Conservation (phyloP, 2,888 invertebrate genomes). For the Megamerina dolium region DNA sequence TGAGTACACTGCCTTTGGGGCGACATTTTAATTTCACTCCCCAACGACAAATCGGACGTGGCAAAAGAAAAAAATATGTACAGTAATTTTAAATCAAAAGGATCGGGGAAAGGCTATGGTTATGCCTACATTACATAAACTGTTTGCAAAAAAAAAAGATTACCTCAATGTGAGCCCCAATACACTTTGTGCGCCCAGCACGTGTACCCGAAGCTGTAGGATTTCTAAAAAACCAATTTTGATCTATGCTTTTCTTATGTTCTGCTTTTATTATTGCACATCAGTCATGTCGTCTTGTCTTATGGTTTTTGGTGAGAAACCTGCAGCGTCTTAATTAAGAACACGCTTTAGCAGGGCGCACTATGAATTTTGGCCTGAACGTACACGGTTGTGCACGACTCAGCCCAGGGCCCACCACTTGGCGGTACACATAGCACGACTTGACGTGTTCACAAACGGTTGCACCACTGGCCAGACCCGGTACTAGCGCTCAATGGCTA, state of each 20-base stretch:
- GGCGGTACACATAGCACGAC: constrained; percentile 47
- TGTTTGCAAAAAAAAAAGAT: too few relatives aligned
- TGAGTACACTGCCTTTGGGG: constrained; percentile 48
- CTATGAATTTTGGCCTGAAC: constrained; percentile 44
- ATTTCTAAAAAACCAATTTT: too few relatives aligned
- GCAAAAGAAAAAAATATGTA: constrained; percentile 12
- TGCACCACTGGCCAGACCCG: constrained; percentile 46
- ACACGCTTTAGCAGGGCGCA: constrained; percentile 41
- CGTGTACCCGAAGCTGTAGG: too few relatives aligned
- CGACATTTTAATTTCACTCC: constrained; percentile 38
- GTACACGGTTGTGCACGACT: constrained; percentile 37
- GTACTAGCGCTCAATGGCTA: constrained; percentile 45
- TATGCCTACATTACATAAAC: neutral
- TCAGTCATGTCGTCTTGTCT: too few relatives aligned
- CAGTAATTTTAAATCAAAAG: neutral
- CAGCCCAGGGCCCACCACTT: constrained; percentile 47
- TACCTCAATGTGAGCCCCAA: too few relatives aligned
- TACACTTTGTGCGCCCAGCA: too few relatives aligned
- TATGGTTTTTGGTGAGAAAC: constrained; percentile 22
- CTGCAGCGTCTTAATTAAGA: constrained; percentile 35
- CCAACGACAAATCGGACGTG: constrained; percentile 47
- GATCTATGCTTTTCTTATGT: too few relatives aligned
- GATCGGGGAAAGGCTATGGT: neutral
- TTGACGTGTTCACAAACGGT: constrained; percentile 47
- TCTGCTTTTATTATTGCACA: too few relatives aligned